Percentiles rank a stretch among this genome's conserved stretches.
phyloP scores from a whole-genome alignment of 2,113 vertebrate genomes.

The Sylvia atricapilla region DNA sequence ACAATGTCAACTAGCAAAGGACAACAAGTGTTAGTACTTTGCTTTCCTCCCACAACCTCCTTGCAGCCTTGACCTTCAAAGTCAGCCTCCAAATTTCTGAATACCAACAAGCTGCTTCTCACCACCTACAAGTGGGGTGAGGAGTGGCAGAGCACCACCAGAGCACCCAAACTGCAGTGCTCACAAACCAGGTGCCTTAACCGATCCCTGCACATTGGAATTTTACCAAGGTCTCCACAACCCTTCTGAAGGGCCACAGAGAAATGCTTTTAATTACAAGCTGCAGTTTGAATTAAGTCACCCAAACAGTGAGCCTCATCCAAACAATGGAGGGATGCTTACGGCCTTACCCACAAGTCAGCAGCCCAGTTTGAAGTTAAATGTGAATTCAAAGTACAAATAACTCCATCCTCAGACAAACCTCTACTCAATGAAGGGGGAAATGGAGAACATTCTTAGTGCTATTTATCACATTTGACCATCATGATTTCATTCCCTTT shows the following conservation, averaged over 20 bases:
- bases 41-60: neutral
- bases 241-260: neutral
- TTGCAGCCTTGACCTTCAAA: neutral
- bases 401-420: neutral
- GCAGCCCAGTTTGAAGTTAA: neutral
- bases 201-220: accelerated
- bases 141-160: neutral
- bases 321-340: conserved; percentile 16
- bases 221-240: neutral
- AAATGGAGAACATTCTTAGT: neutral
- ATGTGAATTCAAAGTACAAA: neutral
- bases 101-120: neutral
- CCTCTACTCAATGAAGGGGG: neutral
- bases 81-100: neutral
- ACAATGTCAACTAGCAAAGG: neutral
- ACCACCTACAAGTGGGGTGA: neutral
- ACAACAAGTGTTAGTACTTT: neutral
- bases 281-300: neutral
- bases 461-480: neutral
- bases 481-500: neutral
- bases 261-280: conserved; percentile 28
- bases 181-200: neutral
- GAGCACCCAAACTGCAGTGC: neutral
- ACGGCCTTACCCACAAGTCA: neutral
- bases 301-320: neutral